Evolutionary conservation across 2,797 vertebrate species (phyloP).

Genomic region (Anguilla pacifica): DNA sequence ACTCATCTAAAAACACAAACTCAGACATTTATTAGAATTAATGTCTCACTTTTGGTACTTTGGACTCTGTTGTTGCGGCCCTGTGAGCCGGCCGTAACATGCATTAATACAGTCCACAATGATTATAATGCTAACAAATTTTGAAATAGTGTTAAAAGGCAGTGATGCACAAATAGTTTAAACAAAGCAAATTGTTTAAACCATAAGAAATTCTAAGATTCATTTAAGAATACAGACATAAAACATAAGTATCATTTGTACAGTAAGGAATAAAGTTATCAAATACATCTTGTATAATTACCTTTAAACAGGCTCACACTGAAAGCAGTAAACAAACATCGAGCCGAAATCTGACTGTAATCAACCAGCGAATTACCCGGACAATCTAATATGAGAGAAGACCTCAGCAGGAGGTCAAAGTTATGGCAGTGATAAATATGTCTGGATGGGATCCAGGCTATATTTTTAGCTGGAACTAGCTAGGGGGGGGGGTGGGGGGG

Average conservation of each 20-base stretch:
- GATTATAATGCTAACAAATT: background rate
- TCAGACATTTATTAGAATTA: too few species aligned
- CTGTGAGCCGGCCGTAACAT: too few species aligned
- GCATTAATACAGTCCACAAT: background rate
- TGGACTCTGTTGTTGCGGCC: too few species aligned
- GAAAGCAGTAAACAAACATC: background rate
- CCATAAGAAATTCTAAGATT: background rate
- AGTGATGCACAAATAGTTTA: background rate
- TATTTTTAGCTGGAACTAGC: constrained; percentile 54
- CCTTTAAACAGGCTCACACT: background rate
- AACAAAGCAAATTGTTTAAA: background rate
- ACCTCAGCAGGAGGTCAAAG: constrained; percentile 48
- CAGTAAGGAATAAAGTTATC: constrained; percentile 9
- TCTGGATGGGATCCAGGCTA: constrained; percentile 41
- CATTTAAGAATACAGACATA: background rate
- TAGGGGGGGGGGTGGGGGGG: constrained; percentile 35
- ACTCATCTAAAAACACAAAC: too few species aligned
- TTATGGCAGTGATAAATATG: constrained; percentile 44
- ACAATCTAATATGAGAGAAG: constrained; percentile 49
- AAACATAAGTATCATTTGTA: background rate
- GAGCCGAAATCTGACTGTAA: background rate
- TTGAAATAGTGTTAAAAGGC: background rate
- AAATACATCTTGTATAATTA: constrained; percentile 7
- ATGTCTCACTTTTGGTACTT: too few species aligned
- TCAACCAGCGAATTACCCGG: constrained; percentile 39